Evolutionary conservation across 2,888 invertebrate species (phyloP), one percentile per base, ranked within the genome.

Genomic region (Cephus rjabovi): DNA sequence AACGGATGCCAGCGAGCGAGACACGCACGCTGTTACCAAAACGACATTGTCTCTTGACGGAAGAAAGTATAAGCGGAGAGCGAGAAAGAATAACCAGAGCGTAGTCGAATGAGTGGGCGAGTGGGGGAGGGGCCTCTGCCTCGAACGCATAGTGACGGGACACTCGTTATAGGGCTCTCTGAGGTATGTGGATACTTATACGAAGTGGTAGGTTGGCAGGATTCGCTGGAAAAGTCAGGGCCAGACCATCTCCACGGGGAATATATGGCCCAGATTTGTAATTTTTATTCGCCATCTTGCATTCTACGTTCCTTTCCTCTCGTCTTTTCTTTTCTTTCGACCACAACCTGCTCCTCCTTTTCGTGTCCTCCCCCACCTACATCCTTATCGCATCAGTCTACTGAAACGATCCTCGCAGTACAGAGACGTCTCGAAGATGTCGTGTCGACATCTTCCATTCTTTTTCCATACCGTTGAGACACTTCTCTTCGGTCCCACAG

Each of bases 201-300:
- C 73, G 79, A 77, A 81, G 83, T 74, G 79, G 82, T 74, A 73
- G 79, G 80, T 81, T 81, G 84, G 83, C 79, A 82, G 84, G 78
- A 78, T 77, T 75, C 69, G 79, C 78, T 78, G 75, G 78, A 69
- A 74, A 76, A 87, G 88, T 88, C 88, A 85, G 78, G 79, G 81
- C 81, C 88, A 88, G 87, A 86, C 86, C 81, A 84, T 84, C 86
- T 86, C 85, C 82, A 85, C 80, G 76, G 78, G 76, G 73, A 85
- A 87, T 86, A 86, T 86, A 87, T 82, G 86, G 82, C 79, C 74
- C 73, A 81, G 84, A 87, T 87, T 84, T 86, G 87, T 87, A 86
- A 87, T 86, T 87, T 87, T 87, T 86, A 87, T 87, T 82, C 82
- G 78, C 35, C 35, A 35, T 76, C 78, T 82, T 70, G 3, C 70